Evolutionary conservation across 2,797 vertebrate genomes (phyloP).

Genomic region (Todus mexicanus): DNA sequence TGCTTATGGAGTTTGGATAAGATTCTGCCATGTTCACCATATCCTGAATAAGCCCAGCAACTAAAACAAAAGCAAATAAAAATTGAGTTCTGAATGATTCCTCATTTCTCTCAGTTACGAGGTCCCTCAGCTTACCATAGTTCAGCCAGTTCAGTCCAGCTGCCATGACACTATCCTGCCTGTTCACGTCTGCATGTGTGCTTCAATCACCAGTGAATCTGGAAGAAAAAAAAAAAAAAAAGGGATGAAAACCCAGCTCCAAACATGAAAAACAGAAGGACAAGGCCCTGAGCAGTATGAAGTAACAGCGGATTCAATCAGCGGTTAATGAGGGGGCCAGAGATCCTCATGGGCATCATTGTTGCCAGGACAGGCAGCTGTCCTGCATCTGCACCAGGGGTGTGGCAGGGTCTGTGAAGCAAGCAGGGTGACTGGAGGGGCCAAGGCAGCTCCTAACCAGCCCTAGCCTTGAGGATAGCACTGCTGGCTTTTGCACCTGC

Average conservation of each 20-base stretch:
- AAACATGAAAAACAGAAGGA: fast-evolving
- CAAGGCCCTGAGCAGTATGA: not conserved
- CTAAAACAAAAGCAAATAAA: not conserved
- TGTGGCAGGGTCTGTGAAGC: fast-evolving
- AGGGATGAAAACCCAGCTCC: not conserved
- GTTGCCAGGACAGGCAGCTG: not conserved
- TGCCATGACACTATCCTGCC: not conserved
- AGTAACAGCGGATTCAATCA: not conserved
- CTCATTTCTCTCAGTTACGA: not conserved
- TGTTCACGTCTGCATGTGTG: not conserved
- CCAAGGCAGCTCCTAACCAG: not conserved
- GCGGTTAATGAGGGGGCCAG: not conserved
- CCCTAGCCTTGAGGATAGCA: not conserved
- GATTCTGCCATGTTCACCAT: not conserved
- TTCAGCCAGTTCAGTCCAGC: not conserved
- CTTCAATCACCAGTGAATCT: not conserved
- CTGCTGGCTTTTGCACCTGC: not conserved
- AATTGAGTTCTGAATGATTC: not conserved
- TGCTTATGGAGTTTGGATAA: not conserved
- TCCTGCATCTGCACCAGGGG: not conserved
- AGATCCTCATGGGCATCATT: not conserved
- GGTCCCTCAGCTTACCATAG: fast-evolving
- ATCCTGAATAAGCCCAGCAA: not conserved
- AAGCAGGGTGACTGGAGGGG: not conserved
- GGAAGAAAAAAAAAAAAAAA: not conserved